phyloP scores from a whole-genome alignment of 2,797 vertebrate genomes.

The Ambastaia sidthimunki region DNA sequence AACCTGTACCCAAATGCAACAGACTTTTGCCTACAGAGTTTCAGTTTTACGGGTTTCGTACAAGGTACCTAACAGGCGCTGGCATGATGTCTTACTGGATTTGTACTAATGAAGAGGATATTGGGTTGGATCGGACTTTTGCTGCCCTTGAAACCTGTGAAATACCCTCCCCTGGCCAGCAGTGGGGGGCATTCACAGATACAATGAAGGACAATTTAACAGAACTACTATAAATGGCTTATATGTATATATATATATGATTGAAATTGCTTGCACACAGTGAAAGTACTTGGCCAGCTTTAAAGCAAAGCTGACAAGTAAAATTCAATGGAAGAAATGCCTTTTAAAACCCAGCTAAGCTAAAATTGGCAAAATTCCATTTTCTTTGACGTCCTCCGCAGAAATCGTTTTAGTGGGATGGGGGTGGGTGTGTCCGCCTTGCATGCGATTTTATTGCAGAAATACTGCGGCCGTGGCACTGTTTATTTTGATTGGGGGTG shows the following conservation, averaged over 20 bases:
- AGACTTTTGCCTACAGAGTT: conserved; percentile 10
- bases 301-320: conserved; percentile 27
- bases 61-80: neutral
- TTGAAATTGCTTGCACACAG: conserved; percentile 27
- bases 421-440: conserved; percentile 48
- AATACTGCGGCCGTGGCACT: conserved; percentile 64
- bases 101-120: conserved; percentile 48
- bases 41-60: neutral
- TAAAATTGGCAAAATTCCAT: conserved; percentile 28
- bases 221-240: conserved; percentile 23
- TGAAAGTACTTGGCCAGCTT: conserved; percentile 16
- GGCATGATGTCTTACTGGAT: conserved; percentile 20
- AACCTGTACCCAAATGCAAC: conserved; percentile 45
- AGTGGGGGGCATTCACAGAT: conserved; percentile 69
- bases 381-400: neutral
- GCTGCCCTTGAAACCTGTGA: conserved; percentile 68
- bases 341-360: neutral
- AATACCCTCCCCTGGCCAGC: conserved; percentile 74
- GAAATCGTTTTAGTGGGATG: conserved; percentile 47
- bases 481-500: conserved; percentile 71
- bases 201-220: conserved; percentile 53
- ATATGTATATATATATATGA: neutral
- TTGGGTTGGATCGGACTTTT: conserved; percentile 2
- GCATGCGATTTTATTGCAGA: conserved; percentile 62
- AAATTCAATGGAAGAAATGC: conserved; percentile 16